phyloP scores from a whole-genome alignment of 2,888 invertebrate genomes.

The Rhagium mordax region DNA sequence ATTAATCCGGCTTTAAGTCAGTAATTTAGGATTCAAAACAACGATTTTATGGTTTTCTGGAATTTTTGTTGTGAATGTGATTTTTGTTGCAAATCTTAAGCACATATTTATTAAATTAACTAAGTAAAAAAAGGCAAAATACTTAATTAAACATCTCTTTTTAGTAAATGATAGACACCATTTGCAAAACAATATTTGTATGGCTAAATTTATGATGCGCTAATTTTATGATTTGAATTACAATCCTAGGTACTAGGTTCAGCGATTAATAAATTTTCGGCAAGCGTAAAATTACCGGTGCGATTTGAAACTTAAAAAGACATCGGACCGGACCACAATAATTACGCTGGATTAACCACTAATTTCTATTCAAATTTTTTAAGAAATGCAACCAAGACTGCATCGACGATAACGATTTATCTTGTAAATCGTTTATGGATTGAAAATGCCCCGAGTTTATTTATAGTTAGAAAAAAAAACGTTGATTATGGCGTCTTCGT shows the following conservation, averaged over 20 bases:
- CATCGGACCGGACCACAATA: background rate
- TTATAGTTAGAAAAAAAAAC: no score
- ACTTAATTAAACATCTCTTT: background rate
- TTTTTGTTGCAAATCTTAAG: no score
- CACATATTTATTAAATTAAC: no score
- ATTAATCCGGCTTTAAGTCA: no score
- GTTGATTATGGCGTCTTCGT: no score
- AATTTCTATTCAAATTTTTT: background rate
- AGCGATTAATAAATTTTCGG: background rate
- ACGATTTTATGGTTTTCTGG: no score
- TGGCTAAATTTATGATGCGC: background rate
- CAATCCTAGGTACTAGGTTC: background rate
- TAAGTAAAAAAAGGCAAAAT: no score
- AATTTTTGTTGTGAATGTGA: no score
- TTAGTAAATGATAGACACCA: background rate
- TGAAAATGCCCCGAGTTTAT: no score
- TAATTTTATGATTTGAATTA: background rate
- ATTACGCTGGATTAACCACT: no score
- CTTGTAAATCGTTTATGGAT: no score
- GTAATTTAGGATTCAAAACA: no score
- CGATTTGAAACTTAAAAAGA: background rate
- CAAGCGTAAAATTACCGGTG: background rate
- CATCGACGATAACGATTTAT: background rate
- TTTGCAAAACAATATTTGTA: background rate
- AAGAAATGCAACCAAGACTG: background rate